Evolutionary conservation across 2,888 invertebrate genomes (phyloP).

Genomic region (Rotaria socialis): DNA sequence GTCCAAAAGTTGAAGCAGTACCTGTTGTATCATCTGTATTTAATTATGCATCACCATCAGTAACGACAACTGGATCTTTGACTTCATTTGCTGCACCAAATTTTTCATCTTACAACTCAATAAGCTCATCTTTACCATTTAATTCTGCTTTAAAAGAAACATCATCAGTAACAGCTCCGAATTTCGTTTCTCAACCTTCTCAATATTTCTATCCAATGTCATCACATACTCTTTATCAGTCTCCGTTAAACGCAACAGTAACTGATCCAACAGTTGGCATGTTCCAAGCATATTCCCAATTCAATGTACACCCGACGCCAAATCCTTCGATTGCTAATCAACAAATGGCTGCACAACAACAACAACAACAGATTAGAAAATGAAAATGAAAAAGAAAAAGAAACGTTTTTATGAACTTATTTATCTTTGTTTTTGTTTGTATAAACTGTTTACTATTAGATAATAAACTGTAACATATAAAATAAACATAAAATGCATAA

Average conservation of each 20-base stretch:
- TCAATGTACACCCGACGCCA: neutral
- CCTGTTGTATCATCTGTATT: neutral
- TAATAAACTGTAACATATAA: conserved; percentile 14
- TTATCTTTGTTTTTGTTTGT: neutral
- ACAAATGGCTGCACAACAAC: neutral
- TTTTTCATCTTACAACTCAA: neutral
- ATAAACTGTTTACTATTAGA: neutral
- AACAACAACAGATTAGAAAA: neutral
- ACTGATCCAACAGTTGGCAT: neutral
- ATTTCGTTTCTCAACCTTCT: neutral
- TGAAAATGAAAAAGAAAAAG: neutral
- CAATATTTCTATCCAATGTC: neutral
- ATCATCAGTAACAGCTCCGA: neutral
- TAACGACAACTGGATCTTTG: neutral
- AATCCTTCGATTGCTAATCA: neutral
- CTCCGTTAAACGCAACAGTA: neutral
- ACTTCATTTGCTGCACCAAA: neutral
- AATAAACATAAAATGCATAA: neutral
- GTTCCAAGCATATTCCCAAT: neutral
- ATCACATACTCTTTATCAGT: neutral
- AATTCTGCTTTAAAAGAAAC: neutral
- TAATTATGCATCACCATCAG: neutral
- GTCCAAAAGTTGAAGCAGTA: neutral
- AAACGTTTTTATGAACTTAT: neutral
- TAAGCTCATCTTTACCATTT: neutral